Conservation (phyloP, 2,797 vertebrate species). For the Oryzias dopingdopingensis region DNA sequence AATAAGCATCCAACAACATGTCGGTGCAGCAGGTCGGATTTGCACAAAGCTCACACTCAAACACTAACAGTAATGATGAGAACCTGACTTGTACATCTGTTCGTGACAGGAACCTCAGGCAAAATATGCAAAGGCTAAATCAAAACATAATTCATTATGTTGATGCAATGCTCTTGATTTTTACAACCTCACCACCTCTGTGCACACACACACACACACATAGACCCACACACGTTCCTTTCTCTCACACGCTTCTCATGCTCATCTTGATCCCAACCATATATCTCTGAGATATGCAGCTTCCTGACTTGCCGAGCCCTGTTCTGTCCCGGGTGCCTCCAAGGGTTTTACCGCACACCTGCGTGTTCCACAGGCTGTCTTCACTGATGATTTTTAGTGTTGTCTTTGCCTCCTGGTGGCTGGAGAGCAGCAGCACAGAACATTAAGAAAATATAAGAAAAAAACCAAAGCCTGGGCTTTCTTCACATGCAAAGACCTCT, state of each 20-base stretch:
- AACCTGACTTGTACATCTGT: conserved; percentile 77
- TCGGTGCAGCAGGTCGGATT: conserved; percentile 77
- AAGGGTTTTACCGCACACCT: conserved; percentile 69
- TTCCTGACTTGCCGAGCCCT: conserved; percentile 71
- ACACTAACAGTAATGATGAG: conserved; percentile 72
- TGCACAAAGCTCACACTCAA: conserved; percentile 69
- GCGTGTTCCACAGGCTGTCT: conserved; percentile 52
- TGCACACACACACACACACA: conserved; percentile 16
- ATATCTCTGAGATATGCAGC: conserved; percentile 61
- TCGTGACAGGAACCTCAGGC: conserved; percentile 73
- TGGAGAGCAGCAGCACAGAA: conserved; percentile 31
- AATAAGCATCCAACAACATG: conserved; percentile 68
- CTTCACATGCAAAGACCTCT: conserved; percentile 60
- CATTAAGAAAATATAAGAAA: conserved; percentile 56
- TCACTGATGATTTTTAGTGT: conserved; percentile 35
- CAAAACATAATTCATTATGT: conserved; percentile 80
- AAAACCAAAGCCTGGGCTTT: conserved; percentile 36
- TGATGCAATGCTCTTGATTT: conserved; percentile 55
- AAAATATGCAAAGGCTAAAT: conserved; percentile 69
- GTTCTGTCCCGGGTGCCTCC: conserved; percentile 64
- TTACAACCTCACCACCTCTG: conserved; percentile 30
- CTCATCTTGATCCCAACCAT: conserved; percentile 55
- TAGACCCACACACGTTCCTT: conserved; percentile 14
- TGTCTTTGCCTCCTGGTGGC: conserved; percentile 64
- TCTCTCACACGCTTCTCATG: conserved; percentile 44